Percentiles rank a stretch among this genome's conserved stretches.
Conservation (phyloP, 2,113 vertebrate genomes). For the Hypocryptadius cinnamomeus region DNA sequence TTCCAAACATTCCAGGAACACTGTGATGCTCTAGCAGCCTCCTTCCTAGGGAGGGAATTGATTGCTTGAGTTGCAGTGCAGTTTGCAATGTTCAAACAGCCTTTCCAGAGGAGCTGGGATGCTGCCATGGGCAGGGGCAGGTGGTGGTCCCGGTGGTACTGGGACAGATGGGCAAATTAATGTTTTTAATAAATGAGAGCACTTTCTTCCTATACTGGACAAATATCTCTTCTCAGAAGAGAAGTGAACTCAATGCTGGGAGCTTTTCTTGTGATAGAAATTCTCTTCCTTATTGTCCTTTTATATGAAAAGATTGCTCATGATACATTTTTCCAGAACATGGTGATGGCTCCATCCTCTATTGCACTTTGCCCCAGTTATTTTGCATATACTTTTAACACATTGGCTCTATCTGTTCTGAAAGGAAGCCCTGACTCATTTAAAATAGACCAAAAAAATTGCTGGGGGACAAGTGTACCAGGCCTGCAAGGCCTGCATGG, state of each 20-base stretch:
- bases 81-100: not conserved
- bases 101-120: not conserved
- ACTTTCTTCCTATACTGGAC: not conserved
- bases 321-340: not conserved
- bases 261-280: not conserved
- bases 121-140: not conserved
- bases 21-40: not conserved
- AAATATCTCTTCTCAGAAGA: not conserved
- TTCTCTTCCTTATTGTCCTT: not conserved
- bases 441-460: not conserved
- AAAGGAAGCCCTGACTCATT: not conserved
- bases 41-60: not conserved
- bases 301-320: not conserved
- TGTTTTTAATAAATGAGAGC: not conserved
- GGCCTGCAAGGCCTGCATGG: not conserved
- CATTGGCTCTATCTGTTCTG: not conserved
- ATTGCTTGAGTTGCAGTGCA: not conserved
- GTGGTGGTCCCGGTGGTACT: not conserved
- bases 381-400: not conserved
- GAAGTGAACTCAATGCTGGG: not conserved
- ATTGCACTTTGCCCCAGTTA: not conserved
- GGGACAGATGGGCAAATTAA: not conserved
- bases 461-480: not conserved
- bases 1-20: conserved; percentile 53
- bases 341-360: not conserved